Conservation (phyloP, 2,113 vertebrate genomes). For the Myiopsitta monachus region DNA sequence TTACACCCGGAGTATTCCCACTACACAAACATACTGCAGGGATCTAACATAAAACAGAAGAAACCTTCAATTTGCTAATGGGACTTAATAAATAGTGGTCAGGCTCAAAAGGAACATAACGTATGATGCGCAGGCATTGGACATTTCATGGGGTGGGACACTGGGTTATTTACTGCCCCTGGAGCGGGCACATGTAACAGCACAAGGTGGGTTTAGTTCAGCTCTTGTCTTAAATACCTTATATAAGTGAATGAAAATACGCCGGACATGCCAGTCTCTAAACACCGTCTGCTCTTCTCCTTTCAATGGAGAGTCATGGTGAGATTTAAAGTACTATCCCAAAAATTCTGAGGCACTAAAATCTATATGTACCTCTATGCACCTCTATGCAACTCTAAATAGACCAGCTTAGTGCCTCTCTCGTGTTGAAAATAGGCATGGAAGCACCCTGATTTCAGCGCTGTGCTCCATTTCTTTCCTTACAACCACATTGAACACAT, state of each 20-base stretch:
- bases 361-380: too few relatives aligned
- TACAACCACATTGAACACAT: not conserved
- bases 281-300: not conserved
- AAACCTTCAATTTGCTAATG: not conserved
- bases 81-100: not conserved
- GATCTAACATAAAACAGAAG: not conserved
- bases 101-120: not conserved
- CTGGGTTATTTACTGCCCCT: not conserved
- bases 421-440: not conserved
- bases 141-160: accelerated
- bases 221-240: not conserved
- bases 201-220: not conserved
- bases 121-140: accelerated
- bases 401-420: not conserved
- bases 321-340: not conserved
- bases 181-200: not conserved
- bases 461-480: not conserved
- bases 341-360: not conserved
- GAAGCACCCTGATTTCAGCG: not conserved
- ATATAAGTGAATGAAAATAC: not conserved
- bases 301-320: not conserved
- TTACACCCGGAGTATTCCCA: not conserved
- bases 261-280: accelerated
- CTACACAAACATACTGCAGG: accelerated
- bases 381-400: too few relatives aligned